These are phyloP conservation scores for Chaetogeoica ovagalla DNA, from an alignment of 2,888 invertebrate species.

Conservation along the genomic window DNA sequence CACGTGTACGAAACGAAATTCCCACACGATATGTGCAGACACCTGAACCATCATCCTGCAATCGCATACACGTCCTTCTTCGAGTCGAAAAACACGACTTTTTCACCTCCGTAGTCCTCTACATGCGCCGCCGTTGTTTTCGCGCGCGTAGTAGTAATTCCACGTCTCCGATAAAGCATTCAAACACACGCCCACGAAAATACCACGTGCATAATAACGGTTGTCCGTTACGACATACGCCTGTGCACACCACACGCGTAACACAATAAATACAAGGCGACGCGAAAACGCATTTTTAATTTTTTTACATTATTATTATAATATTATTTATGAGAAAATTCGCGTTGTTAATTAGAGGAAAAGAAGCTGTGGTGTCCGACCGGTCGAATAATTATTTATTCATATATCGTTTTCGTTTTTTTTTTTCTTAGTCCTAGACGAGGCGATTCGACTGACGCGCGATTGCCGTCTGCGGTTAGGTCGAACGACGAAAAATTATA, in stretches of 20 bases:
- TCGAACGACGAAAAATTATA: too few relatives aligned
- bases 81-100: conserved; percentile 8
- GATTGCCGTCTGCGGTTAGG: too few relatives aligned
- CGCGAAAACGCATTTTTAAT: conserved; percentile 25
- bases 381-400: too few relatives aligned
- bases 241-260: too few relatives aligned
- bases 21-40: conserved; percentile 30
- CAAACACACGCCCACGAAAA: conserved; percentile 37
- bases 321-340: too few relatives aligned
- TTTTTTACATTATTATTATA: too few relatives aligned
- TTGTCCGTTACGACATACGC: conserved; percentile 23
- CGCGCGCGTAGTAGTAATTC: conserved; percentile 41
- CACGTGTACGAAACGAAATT: conserved; percentile 9
- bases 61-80: conserved; percentile 18
- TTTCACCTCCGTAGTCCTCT: background rate
- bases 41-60: background rate
- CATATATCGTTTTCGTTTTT: too few relatives aligned
- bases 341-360: too few relatives aligned
- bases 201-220: conserved; percentile 43
- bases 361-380: too few relatives aligned
- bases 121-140: conserved; percentile 15
- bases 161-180: conserved; percentile 41
- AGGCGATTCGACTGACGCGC: too few relatives aligned
- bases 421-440: too few relatives aligned
- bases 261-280: background rate